Conservation (phyloP, 2,888 invertebrate genomes). For the Philaethria dido region DNA sequence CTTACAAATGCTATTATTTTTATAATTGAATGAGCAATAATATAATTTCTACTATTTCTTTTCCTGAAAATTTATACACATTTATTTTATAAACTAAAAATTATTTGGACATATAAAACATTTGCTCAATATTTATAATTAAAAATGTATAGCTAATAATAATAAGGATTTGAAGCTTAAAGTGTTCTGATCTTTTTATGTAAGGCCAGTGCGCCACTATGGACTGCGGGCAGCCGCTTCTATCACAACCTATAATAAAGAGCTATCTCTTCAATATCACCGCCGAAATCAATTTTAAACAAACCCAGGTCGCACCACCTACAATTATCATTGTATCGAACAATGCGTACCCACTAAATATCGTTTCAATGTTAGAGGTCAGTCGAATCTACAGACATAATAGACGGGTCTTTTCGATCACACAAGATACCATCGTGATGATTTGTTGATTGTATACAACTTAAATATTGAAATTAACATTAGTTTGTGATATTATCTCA, state of each 20-base stretch:
- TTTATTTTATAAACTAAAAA: no score
- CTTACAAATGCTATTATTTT: no score
- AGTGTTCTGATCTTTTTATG: neutral
- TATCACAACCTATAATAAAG: slow-evolving; percentile 65
- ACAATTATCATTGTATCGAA: slow-evolving; percentile 77
- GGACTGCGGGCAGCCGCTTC: slow-evolving; percentile 44
- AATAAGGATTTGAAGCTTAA: neutral
- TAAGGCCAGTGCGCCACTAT: slow-evolving; percentile 18
- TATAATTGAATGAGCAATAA: no score
- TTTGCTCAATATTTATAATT: neutral
- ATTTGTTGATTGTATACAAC: slow-evolving; percentile 79
- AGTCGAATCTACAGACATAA: slow-evolving; percentile 64
- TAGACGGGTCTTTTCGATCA: slow-evolving; percentile 74
- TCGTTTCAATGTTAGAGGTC: slow-evolving; percentile 76
- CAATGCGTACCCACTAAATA: slow-evolving; percentile 68
- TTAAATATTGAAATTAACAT: slow-evolving; percentile 82
- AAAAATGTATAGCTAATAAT: slow-evolving; percentile 2
- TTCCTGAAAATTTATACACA: no score
- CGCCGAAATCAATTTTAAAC: slow-evolving; percentile 82
- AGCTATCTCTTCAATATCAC: slow-evolving; percentile 70
- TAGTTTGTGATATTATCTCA: slow-evolving; percentile 67
- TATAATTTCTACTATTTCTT: no score
- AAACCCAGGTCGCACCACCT: slow-evolving; percentile 80
- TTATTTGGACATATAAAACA: no score
- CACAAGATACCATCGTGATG: slow-evolving; percentile 78